Percentiles rank a stretch among this genome's conserved stretches.
Conservation (phyloP, 2,888 invertebrate species). For the Eretmocerus hayati region DNA sequence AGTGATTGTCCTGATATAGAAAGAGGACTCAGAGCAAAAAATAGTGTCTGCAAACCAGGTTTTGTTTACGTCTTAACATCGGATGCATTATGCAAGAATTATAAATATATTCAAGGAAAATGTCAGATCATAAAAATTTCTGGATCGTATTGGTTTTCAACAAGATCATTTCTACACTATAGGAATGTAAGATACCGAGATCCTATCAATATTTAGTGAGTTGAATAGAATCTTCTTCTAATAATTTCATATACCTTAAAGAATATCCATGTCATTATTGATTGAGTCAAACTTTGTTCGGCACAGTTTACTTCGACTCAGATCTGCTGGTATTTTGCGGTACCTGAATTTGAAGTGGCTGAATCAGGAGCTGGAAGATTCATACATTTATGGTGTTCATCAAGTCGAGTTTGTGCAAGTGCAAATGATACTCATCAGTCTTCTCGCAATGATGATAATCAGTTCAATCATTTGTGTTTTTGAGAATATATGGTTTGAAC, state of each 20-base stretch:
- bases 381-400: slow-evolving; percentile 20
- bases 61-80: slow-evolving; percentile 44
- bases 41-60: slow-evolving; percentile 40
- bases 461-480: slow-evolving; percentile 31
- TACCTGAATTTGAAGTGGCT: slow-evolving; percentile 43
- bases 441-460: slow-evolving; percentile 24
- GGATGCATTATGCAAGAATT: slow-evolving; percentile 34
- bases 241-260: too few species aligned
- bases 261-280: too few species aligned
- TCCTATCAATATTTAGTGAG: slow-evolving; percentile 37
- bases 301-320: slow-evolving; percentile 40
- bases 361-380: slow-evolving; percentile 8
- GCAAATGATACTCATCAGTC: slow-evolving; percentile 21
- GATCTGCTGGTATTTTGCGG: slow-evolving; percentile 41
- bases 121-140: slow-evolving; percentile 29
- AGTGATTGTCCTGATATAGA: slow-evolving; percentile 41
- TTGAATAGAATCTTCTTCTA: too few species aligned
- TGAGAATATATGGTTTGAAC: slow-evolving; percentile 29
- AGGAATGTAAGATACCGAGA: slow-evolving; percentile 32
- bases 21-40: slow-evolving; percentile 31
- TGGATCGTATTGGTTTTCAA: slow-evolving; percentile 24
- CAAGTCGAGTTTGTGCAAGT: slow-evolving; percentile 32
- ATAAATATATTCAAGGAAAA: slow-evolving; percentile 19
- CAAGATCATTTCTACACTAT: slow-evolving; percentile 28
- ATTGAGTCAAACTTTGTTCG: neutral